Conservation (phyloP, 2,888 invertebrate genomes). For the Philereme transversata region DNA sequence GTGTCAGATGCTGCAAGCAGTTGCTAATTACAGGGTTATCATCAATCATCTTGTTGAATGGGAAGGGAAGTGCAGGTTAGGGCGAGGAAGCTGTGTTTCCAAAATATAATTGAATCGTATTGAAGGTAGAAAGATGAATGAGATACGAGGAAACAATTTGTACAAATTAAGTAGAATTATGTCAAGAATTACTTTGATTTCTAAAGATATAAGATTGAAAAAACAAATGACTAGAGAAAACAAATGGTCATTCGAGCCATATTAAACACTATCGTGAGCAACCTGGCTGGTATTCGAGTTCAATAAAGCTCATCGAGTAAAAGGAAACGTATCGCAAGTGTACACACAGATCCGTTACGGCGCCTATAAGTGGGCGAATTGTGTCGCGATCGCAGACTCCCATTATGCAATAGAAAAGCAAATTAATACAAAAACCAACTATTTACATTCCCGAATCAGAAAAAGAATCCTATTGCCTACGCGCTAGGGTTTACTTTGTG, state of each 20-base stretch:
- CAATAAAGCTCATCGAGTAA: constrained; percentile 25
- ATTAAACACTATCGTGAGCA: neutral
- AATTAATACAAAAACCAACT: constrained; percentile 48
- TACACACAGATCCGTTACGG: constrained; percentile 49
- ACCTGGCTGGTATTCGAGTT: constrained; percentile 4
- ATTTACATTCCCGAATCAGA: constrained; percentile 46
- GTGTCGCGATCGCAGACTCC: constrained; percentile 48
- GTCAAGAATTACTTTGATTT: neutral
- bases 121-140: constrained; percentile 30
- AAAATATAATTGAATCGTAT: constrained; percentile 39
- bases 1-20: constrained; percentile 55
- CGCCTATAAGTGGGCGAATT: constrained; percentile 53
- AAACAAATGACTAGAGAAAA: neutral
- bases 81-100: constrained; percentile 32
- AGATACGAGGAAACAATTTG: constrained; percentile 31
- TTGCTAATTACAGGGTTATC: constrained; percentile 71
- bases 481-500: constrained; percentile 57
- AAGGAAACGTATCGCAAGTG: constrained; percentile 38
- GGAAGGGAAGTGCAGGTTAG: constrained; percentile 39
- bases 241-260: neutral
- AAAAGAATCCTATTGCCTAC: constrained; percentile 53
- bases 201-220: neutral
- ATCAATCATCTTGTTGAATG: constrained; percentile 67
- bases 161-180: constrained; percentile 28
- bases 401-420: constrained; percentile 61